phyloP scores from a whole-genome alignment of 2,797 vertebrate genomes.

The Dicrostonyx torquatus region DNA sequence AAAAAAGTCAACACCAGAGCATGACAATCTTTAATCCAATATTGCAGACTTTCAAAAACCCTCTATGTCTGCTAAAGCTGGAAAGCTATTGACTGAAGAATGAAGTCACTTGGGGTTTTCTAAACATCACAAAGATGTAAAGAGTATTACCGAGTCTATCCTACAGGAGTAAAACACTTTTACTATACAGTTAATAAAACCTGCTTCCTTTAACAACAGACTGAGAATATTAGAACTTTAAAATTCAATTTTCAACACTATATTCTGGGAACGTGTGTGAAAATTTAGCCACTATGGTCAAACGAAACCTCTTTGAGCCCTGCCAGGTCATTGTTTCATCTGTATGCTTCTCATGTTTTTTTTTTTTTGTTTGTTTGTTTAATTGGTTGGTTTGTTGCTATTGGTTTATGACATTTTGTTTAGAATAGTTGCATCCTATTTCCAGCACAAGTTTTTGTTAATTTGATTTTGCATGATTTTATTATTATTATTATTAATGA shows the following conservation, averaged over 20 bases:
- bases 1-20: neutral
- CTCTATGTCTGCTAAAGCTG: neutral
- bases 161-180: slow-evolving; percentile 33
- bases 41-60: neutral
- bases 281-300: neutral
- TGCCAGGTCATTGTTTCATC: neutral
- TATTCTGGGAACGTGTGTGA: neutral
- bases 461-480: neutral
- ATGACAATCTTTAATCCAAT: neutral
- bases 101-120: neutral
- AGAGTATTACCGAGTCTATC: neutral
- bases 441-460: neutral
- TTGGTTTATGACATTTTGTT: neutral
- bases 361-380: neutral
- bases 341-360: neutral
- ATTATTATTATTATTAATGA: neutral
- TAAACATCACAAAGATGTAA: neutral
- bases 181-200: neutral
- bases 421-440: neutral
- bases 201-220: neutral
- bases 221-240: neutral
- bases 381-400: neutral
- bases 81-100: neutral
- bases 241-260: slow-evolving; percentile 22
- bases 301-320: neutral